Conservation (phyloP, 2,797 vertebrate genomes). For the Chelonia mydas region DNA sequence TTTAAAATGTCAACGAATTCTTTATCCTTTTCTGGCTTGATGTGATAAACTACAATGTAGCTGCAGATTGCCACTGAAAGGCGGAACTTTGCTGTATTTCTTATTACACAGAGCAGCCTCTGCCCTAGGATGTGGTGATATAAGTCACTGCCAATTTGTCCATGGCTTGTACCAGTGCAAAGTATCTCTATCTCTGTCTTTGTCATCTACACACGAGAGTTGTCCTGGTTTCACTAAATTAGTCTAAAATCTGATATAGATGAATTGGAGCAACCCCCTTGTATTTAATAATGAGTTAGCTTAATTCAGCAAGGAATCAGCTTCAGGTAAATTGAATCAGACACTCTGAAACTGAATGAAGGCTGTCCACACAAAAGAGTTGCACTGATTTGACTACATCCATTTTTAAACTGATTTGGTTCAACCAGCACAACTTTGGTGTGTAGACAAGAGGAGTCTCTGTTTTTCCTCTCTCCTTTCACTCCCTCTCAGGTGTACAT, state of each 20-base stretch:
- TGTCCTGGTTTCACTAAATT: constrained; percentile 52
- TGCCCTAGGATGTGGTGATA: constrained; percentile 51
- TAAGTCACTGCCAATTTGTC: constrained; percentile 37
- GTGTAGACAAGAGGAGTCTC: background rate
- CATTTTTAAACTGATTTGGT: background rate
- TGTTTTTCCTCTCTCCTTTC: background rate
- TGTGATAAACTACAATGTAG: constrained; percentile 37
- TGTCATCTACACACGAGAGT: constrained; percentile 22
- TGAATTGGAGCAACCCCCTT: constrained; percentile 17
- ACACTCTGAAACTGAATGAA: background rate
- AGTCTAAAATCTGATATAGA: background rate
- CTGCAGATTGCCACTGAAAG: constrained; percentile 49
- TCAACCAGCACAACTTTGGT: background rate
- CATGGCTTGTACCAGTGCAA: constrained; percentile 3
- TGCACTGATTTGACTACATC: background rate
- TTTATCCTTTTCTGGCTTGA: constrained; percentile 22
- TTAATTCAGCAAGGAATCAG: background rate
- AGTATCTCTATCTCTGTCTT: background rate
- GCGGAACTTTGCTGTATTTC: constrained; percentile 61
- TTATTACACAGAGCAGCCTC: constrained; percentile 48
- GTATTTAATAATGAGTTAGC: background rate
- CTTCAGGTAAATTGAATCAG: background rate
- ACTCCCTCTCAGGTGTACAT: background rate
- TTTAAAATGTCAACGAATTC: constrained; percentile 17
- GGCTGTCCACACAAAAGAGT: background rate